Conservation (phyloP, 2,888 invertebrate genomes). For the Synergus japonicus region DNA sequence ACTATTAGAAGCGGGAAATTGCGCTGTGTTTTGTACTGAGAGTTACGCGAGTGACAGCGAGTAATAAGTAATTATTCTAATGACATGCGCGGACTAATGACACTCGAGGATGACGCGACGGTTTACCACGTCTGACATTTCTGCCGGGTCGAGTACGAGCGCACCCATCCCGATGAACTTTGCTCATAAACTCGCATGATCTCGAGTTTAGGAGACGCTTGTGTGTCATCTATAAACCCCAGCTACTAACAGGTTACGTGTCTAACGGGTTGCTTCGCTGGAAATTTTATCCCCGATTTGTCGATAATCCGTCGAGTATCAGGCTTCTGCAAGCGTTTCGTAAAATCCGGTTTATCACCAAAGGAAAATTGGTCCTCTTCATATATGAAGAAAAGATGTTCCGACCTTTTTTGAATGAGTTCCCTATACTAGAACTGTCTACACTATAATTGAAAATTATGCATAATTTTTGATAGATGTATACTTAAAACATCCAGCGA, state of each 20-base stretch:
- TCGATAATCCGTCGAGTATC: conserved; percentile 1
- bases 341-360: conserved; percentile 8
- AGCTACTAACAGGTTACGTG: conserved; percentile 6
- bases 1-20: conserved; percentile 11
- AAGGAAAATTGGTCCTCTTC: background rate
- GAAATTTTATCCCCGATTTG: conserved; percentile 25
- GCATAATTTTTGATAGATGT: background rate
- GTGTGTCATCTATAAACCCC: conserved; percentile 21
- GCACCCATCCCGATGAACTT: conserved; percentile 10
- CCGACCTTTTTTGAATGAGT: background rate
- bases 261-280: background rate
- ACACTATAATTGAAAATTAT: background rate
- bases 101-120: conserved; percentile 56
- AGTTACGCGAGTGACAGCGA: conserved; percentile 24
- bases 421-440: no score
- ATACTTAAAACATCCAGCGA: background rate
- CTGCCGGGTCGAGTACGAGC: background rate
- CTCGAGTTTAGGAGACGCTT: conserved; percentile 19
- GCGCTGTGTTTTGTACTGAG: background rate
- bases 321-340: background rate
- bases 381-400: background rate
- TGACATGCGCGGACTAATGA: conserved; percentile 50
- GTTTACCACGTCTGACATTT: conserved; percentile 49
- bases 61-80: conserved; percentile 58
- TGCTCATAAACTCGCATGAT: conserved; percentile 29